Base-by-base conservation (phyloP, 2,888 invertebrate genomes). In the Mythimna vitellina region DNA sequence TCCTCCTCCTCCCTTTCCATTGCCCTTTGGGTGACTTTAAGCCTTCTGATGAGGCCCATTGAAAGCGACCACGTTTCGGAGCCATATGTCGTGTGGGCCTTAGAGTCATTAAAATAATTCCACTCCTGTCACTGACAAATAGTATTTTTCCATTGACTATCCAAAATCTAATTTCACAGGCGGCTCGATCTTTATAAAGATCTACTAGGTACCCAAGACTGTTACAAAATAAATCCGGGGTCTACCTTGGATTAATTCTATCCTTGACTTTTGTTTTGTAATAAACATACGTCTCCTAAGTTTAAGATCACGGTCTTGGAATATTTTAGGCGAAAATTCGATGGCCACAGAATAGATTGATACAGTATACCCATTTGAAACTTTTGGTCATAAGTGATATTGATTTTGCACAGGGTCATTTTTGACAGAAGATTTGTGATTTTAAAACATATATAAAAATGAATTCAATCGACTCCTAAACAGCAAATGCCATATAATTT, bases 241-340 rank as follows among this genome's bases (percentile, higher is more conserved):
- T n/a, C 35, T 46, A 46, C 46, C 46, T 46, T 6, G 46, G 46
- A 46, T 46, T 46, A 46, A 46, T 46, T 46, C 20, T 20, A 46
- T 46, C 46, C 46, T 46, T 46, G 46, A 46, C 46, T 46, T 46
- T 46, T 46, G 29, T 63, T 53, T 54, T 25, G 70, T 53, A 63
- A 66, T 70, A 70, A 76, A 63, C 53, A 53, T 63, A 65, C n/a
- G n/a, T 63, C 56, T 56, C 64, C 25, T 20, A 54, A 57, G 53
- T 70, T 76, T 70, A 70, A 14, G 74, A 54, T 12, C 29, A 0
- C 4, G 1, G 29, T 70, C 46, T n/a, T 29, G 51, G 20, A 42
- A 20, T 61, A 51, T 64, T 53, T 66, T 53, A 29, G 22, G 17
- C 8, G 0, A 25, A 46, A 68, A 69, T 42, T 61, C 25, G 17